Evolutionary conservation across 2,797 vertebrate species (phyloP), one percentile per base, ranked within the genome.

Genomic region (Podargus strigoides): DNA sequence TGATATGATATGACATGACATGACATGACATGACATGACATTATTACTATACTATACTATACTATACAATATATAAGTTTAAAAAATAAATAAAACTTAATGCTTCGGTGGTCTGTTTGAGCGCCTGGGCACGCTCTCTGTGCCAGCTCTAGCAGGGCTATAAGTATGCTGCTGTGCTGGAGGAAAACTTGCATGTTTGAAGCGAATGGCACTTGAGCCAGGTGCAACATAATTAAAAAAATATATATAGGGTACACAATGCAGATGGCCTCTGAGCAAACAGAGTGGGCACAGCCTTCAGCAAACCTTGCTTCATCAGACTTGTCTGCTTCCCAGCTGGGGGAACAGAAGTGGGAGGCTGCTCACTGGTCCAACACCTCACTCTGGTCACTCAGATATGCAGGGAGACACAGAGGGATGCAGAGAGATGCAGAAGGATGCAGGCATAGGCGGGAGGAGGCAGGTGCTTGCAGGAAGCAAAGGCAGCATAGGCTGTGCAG

Each of bases 271-370:
- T 85, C 55, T 58, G 81, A 87, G 42, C 34, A 90, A 77, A 86
- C 2, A 75, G 66, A 67, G 59, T 0, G 0, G 37, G 55, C n/a
- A 73, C 18, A 73, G 56, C 37, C 34, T 77, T 42, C 77, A 87
- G 47, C 50, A 62, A 89, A 67, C 26, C 68, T 46, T 49, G 72
- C 27, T 91, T 53, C 14, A 1, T 41, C 59, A 53, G 26, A 62
- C 66, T 46, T 85, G 46, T 14, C 30, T 62, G 50, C 52, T 75
- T 82, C 59, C 47, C 63, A 44, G 0, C 0, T 0, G 7, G 7
- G 19, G 20, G 3, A 82, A 26, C 23, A 68, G 32, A 30, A 82
- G 21, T 0, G 0, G 26, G 15, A 85, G 22, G 21, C 20, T 87
- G 46, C 41, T 87, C 1, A 0, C 58, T 34, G 18, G 28, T 14